Evolutionary conservation across 2,797 vertebrate species (phyloP).

Genomic region (Naso thynnoides): DNA sequence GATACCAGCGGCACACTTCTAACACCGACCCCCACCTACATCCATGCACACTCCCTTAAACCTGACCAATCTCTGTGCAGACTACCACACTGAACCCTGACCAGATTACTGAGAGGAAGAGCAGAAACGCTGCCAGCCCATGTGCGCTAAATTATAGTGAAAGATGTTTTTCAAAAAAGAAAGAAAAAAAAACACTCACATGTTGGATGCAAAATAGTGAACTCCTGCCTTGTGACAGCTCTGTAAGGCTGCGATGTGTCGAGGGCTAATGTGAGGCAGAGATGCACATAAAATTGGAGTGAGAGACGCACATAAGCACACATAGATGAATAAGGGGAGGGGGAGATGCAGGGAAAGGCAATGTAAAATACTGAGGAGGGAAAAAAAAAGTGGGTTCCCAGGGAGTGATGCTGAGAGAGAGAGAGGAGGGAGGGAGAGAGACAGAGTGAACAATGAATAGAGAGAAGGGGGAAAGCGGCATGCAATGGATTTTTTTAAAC

Average conservation of each 20-base stretch:
- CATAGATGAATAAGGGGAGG: slow-evolving; percentile 62
- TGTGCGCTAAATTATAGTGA: slow-evolving; percentile 36
- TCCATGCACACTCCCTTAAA: slow-evolving; percentile 56
- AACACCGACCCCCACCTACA: slow-evolving; percentile 58
- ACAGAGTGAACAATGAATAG: slow-evolving; percentile 75
- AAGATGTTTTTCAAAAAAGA: slow-evolving; percentile 31
- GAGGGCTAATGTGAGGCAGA: slow-evolving; percentile 56
- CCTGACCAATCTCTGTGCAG: slow-evolving; percentile 64
- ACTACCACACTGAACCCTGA: slow-evolving; percentile 54
- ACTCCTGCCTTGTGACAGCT: slow-evolving; percentile 59
- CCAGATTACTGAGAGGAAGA: slow-evolving; percentile 65
- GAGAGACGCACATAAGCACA: slow-evolving; percentile 58
- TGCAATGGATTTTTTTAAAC: slow-evolving; percentile 74
- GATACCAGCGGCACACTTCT: slow-evolving; percentile 45
- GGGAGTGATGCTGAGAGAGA: slow-evolving; percentile 74
- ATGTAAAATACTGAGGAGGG: slow-evolving; percentile 65
- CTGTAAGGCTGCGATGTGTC: slow-evolving; percentile 42
- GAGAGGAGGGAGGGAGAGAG: slow-evolving; percentile 62
- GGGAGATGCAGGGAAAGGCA: slow-evolving; percentile 57
- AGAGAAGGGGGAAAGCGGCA: slow-evolving; percentile 43
- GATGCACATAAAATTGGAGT: slow-evolving; percentile 69
- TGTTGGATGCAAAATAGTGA: slow-evolving; percentile 58
- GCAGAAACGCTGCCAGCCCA: slow-evolving; percentile 33
- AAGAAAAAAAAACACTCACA: slow-evolving; percentile 67
- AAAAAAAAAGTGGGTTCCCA: slow-evolving; percentile 72